Percentiles rank a stretch among this genome's conserved stretches.
These are phyloP conservation scores for Cylas formicarius DNA, from an alignment of 1,140 invertebrate genomes.

Conservation along the genomic window DNA sequence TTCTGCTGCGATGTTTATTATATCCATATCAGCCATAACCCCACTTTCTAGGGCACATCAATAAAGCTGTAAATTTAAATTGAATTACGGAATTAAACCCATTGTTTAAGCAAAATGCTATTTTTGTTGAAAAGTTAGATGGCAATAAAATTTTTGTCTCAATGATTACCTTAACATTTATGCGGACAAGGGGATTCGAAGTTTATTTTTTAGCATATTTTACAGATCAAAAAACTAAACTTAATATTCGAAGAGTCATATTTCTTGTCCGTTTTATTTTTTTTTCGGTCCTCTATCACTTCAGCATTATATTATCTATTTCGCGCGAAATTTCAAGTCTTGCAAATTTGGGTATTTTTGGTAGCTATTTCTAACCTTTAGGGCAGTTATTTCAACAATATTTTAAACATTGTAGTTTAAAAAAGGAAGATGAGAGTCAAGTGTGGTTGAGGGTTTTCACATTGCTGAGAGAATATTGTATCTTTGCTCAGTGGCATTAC, in stretches of 20 bases:
- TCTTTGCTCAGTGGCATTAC: slow-evolving; percentile 30
- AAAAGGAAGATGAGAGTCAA: slow-evolving; percentile 30
- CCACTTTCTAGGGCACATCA: background rate
- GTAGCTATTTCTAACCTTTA: too few species aligned
- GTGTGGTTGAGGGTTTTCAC: slow-evolving; percentile 29
- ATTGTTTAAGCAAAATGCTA: background rate
- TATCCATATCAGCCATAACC: slow-evolving; percentile 1
- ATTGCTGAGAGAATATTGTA: slow-evolving; percentile 28
- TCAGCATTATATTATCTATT: background rate
- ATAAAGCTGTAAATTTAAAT: background rate
- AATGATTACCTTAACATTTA: background rate
- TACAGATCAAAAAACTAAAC: background rate
- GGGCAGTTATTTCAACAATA: too few species aligned
- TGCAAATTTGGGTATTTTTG: too few species aligned
- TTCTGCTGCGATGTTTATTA: background rate
- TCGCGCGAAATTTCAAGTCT: background rate
- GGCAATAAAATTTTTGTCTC: slow-evolving; percentile 1
- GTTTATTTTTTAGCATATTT: too few species aligned
- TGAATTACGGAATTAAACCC: background rate
- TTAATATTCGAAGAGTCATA: background rate
- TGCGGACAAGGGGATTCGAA: too few species aligned
- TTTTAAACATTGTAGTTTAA: slow-evolving; percentile 15
- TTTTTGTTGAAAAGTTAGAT: background rate
- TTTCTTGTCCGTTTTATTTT: background rate
- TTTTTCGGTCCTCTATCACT: background rate